Percentiles rank a stretch among this genome's conserved stretches.
These are phyloP conservation scores for Habroteleia sp. DNA, from an alignment of 2,888 invertebrate species.

Conservation along the genomic window DNA sequence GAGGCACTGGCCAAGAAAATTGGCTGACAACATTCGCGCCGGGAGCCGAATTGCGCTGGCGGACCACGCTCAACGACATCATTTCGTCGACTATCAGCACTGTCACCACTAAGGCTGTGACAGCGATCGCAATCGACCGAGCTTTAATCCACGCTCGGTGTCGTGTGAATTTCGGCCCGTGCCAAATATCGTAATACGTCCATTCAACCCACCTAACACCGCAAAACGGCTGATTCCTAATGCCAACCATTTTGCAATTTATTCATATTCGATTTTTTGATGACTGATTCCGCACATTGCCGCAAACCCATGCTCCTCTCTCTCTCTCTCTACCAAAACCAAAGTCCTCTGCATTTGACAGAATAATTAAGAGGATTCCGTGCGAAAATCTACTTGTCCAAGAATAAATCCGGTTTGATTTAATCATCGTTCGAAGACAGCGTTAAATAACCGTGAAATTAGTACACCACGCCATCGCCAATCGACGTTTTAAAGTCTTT, in stretches of 20 bases:
- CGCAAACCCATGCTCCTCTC: too few relatives aligned
- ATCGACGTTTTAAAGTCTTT: constrained; percentile 72
- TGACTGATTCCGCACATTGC: neutral
- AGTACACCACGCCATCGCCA: constrained; percentile 75
- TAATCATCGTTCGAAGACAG: constrained; percentile 77
- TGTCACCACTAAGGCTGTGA: constrained; percentile 57
- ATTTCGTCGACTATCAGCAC: constrained; percentile 60
- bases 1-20: constrained; percentile 81
- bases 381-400: constrained; percentile 67
- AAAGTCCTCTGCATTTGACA: constrained; percentile 32
- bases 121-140: constrained; percentile 64
- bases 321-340: neutral
- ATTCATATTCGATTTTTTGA: constrained; percentile 34
- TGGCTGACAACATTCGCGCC: constrained; percentile 81
- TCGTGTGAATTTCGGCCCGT: constrained; percentile 58
- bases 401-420: constrained; percentile 77
- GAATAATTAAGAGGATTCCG: constrained; percentile 65
- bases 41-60: constrained; percentile 74
- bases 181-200: constrained; percentile 51
- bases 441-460: constrained; percentile 81
- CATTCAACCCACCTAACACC: constrained; percentile 41
- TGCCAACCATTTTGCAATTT: constrained; percentile 15
- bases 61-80: constrained; percentile 61
- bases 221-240: constrained; percentile 41
- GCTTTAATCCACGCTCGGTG: constrained; percentile 54